Conservation (phyloP, 2,113 vertebrate genomes). For the Ploceus nigricollis region DNA sequence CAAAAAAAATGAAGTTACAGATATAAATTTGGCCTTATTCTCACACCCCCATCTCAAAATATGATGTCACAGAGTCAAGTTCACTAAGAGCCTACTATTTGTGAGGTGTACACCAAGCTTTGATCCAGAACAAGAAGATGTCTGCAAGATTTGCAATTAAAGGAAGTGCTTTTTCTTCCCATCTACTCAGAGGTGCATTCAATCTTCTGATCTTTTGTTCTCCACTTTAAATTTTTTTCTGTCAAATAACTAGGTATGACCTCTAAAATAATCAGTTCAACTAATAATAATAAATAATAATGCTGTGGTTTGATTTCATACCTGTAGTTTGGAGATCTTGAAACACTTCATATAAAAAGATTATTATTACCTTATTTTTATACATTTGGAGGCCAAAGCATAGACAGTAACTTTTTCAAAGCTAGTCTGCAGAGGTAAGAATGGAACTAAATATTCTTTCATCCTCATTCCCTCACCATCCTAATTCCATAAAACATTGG, state of each 20-base stretch:
- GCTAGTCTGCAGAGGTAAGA: background rate
- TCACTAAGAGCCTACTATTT: background rate
- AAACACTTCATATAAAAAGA: background rate
- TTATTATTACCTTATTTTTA: background rate
- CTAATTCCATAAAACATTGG: background rate
- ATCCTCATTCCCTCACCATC: background rate
- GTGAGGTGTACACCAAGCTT: background rate
- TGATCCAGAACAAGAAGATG: background rate
- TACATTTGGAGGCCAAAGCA: background rate
- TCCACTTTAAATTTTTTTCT: background rate
- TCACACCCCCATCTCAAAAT: background rate
- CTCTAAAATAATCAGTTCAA: background rate
- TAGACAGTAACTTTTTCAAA: background rate
- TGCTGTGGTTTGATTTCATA: background rate
- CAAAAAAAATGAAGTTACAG: background rate
- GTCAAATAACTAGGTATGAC: background rate
- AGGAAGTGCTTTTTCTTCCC: background rate
- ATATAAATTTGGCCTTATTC: background rate
- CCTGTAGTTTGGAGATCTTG: background rate
- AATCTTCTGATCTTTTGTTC: background rate
- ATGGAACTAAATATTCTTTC: background rate
- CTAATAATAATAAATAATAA: background rate
- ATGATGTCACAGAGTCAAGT: background rate
- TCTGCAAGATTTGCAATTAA: background rate
- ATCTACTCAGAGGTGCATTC: background rate